These are phyloP conservation scores for Gymnorhina tibicen DNA, from an alignment of 2,113 vertebrate genomes.

Conservation along the genomic window DNA sequence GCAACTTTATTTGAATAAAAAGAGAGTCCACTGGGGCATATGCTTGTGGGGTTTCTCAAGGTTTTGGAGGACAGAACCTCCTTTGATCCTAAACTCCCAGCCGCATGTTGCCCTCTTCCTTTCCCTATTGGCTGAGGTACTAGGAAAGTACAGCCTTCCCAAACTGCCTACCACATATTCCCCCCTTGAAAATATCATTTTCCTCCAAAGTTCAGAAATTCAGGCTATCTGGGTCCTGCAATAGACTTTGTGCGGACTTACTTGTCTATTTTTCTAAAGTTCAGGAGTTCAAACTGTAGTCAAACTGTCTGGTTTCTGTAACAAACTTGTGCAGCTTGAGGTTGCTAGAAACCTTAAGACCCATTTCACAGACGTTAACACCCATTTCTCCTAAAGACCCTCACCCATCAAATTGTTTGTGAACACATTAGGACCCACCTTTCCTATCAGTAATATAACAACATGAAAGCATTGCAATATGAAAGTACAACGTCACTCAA, in stretches of 20 bases:
- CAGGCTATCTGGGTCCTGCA: neutral
- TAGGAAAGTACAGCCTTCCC: neutral
- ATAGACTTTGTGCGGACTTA: rapidly evolving
- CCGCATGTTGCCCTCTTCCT: rapidly evolving
- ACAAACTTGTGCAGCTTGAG: neutral
- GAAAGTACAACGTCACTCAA: neutral
- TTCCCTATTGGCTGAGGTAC: neutral
- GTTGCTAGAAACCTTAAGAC: neutral
- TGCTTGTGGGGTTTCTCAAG: rapidly evolving
- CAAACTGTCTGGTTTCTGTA: neutral
- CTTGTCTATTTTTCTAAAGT: neutral
- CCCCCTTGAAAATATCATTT: neutral
- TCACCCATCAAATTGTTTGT: neutral
- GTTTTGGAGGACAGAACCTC: neutral
- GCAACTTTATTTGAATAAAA: neutral
- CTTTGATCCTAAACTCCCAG: neutral
- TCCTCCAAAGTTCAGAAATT: neutral
- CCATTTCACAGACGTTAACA: neutral
- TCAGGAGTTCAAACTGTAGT: neutral
- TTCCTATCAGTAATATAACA: neutral
- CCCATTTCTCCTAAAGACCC: neutral
- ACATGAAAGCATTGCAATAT: neutral
- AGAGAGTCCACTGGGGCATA: neutral
- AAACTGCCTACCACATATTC: neutral
- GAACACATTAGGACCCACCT: neutral